These are phyloP conservation scores for Epistrophe eligans DNA, from an alignment of 2,888 invertebrate species.

Conservation along the genomic window DNA sequence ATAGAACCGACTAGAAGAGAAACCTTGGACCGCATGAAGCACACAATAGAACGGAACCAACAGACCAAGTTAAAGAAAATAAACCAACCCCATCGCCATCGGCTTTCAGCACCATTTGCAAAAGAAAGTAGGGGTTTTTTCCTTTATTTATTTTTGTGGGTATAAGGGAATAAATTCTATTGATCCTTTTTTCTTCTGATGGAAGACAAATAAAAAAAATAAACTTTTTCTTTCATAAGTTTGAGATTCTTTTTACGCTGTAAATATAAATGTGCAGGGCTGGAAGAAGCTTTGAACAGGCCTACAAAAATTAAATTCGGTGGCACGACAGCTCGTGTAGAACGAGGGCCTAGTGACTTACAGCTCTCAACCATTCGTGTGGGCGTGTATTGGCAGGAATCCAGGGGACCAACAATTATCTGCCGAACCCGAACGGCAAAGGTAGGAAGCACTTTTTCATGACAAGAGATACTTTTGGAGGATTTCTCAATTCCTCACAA, in stretches of 20 bases:
- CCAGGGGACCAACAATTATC: too few relatives aligned
- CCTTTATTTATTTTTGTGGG: constrained; percentile 24
- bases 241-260: constrained; percentile 13
- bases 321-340: too few relatives aligned
- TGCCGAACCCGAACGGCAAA: too few relatives aligned
- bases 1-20: constrained; percentile 6
- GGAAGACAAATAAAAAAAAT: constrained; percentile 19
- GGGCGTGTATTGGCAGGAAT: too few relatives aligned
- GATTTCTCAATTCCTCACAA: too few relatives aligned
- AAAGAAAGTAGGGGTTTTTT: constrained; percentile 40
- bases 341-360: too few relatives aligned
- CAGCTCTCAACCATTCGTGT: too few relatives aligned
- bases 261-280: constrained; percentile 5
- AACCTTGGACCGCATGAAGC: constrained; percentile 50
- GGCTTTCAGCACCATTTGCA: constrained; percentile 29
- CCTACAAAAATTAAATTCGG: too few relatives aligned
- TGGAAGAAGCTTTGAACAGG: neutral
- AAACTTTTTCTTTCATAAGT: constrained; percentile 20
- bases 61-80: constrained; percentile 43
- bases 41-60: constrained; percentile 58
- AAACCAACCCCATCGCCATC: constrained; percentile 39
- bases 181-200: constrained; percentile 50
- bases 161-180: constrained; percentile 52
- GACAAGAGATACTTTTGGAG: too few relatives aligned
- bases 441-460: too few relatives aligned